Evolutionary conservation across 2,113 vertebrate genomes (phyloP), one percentile per base, ranked within the genome.

Genomic region (Calonectris borealis): DNA sequence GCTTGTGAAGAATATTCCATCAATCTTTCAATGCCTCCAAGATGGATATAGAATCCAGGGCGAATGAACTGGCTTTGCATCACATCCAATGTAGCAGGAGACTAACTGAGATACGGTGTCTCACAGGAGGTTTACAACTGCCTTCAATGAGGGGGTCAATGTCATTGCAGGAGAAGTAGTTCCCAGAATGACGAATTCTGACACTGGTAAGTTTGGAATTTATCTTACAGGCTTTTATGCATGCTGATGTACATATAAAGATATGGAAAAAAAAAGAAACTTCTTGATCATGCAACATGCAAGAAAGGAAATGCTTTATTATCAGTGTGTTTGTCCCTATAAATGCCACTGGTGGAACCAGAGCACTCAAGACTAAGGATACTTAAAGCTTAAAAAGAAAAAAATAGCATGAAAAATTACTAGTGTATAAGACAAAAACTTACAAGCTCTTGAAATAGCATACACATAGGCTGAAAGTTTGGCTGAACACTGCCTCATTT

Each of bases 1-100:
- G 98, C 96, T 99, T 31, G 96, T 98, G 98, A 98, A 98, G 97
- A 98, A 98, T 90, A 95, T 98, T 99, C 90, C 97, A 98, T 86
- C 98, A 98, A 83, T 98, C 97, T 44, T 98, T 98, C 87, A 98
- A 97, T 6, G 97, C 96, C 15, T 99, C 98, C 51, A 98, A 98
- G 96, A 98, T 95, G 1, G 98, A 98, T 96, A 98, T 98, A 32
- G 98, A 99, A 93, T 97, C 98, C 27, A 97, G 96, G 9, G 73
- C 98, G 69, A 98, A 92, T 6, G 98, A 98, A 19, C 83, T 97
- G 76, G 98, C 97, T 4, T 91, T 98, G 51, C 94, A 94, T 69
- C 95, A 96, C 51, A 97, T 98, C 95, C 98, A 98, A 81, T 98
- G 98, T 96, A 98, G 98, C 86, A 97, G 97, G 3, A 98, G 97